A percentile compares a stretch with the other conserved stretches of the same genome.
These are phyloP conservation scores for Lymantria monacha DNA, from an alignment of 2,888 invertebrate species.

Conservation along the genomic window DNA sequence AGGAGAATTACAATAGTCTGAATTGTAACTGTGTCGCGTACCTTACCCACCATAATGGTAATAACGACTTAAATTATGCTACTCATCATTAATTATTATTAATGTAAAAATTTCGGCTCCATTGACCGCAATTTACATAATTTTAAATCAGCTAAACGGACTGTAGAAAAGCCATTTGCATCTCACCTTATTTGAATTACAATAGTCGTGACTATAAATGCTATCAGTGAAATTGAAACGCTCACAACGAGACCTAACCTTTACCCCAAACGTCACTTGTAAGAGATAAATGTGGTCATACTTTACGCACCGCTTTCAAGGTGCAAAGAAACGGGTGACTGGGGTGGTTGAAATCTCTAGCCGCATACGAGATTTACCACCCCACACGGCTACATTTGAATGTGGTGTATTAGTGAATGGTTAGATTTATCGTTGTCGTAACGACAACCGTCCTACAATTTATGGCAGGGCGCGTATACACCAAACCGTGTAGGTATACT, in stretches of 20 bases:
- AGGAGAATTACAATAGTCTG: too few species aligned
- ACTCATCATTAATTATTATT: not conserved
- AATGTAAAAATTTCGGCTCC: not conserved
- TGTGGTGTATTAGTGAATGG: constrained; percentile 74
- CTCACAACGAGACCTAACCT: constrained; percentile 24
- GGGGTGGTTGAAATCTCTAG: constrained; percentile 33
- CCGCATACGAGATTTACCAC: constrained; percentile 40
- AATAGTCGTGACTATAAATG: not conserved
- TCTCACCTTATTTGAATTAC: not conserved
- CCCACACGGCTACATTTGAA: constrained; percentile 61
- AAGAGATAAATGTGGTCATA: constrained; percentile 54
- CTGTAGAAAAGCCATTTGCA: not conserved
- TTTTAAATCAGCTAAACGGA: not conserved
- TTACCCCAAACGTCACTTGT: constrained; percentile 29
- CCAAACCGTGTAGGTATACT: constrained; percentile 14
- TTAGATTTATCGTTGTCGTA: constrained; percentile 65
- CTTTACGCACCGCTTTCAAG: constrained; percentile 54
- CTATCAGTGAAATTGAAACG: constrained; percentile 11
- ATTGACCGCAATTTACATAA: not conserved
- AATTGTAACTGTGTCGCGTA: too few species aligned
- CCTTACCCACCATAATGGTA: too few species aligned
- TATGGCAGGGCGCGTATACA: constrained; percentile 48
- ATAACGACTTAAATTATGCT: too few species aligned
- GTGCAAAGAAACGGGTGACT: constrained; percentile 37
- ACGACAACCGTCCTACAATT: constrained; percentile 61